Conservation (phyloP, 2,888 invertebrate genomes). For the Agrochola lychnidis region DNA sequence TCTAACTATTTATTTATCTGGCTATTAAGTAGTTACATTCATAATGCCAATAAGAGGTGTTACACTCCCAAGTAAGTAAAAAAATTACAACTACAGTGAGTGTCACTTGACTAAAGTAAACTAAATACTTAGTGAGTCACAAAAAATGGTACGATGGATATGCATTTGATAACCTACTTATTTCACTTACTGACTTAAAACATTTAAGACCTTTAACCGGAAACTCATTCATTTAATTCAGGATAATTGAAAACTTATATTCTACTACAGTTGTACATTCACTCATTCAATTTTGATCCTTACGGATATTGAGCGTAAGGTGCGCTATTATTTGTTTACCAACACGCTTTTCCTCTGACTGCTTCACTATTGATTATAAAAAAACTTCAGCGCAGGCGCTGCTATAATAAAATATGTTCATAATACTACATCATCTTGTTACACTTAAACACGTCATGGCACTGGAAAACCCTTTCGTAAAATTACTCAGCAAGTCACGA, state of each 20-base stretch:
- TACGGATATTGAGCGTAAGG: neutral
- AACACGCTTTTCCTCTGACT: conserved; percentile 21
- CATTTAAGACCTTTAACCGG: neutral
- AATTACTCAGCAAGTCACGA: conserved; percentile 55
- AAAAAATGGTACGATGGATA: neutral
- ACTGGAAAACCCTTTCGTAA: conserved; percentile 50
- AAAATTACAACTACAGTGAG: neutral
- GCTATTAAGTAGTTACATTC: neutral
- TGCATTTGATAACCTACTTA: too few relatives aligned
- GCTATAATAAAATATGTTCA: neutral
- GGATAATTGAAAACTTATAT: neutral
- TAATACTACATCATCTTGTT: neutral
- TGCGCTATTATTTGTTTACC: conserved; percentile 4
- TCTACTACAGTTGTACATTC: neutral
- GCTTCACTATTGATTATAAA: neutral
- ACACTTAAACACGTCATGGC: neutral
- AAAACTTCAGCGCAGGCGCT: neutral
- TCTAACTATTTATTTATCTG: conserved; percentile 5
- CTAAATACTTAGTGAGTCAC: neutral
- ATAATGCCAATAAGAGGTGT: neutral
- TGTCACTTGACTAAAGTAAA: neutral
- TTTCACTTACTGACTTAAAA: too few relatives aligned
- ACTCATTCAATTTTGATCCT: conserved; percentile 11
- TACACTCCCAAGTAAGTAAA: neutral
- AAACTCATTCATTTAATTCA: neutral